Conservation (phyloP, 2,113 vertebrate genomes). For the Gavialis gangeticus region DNA sequence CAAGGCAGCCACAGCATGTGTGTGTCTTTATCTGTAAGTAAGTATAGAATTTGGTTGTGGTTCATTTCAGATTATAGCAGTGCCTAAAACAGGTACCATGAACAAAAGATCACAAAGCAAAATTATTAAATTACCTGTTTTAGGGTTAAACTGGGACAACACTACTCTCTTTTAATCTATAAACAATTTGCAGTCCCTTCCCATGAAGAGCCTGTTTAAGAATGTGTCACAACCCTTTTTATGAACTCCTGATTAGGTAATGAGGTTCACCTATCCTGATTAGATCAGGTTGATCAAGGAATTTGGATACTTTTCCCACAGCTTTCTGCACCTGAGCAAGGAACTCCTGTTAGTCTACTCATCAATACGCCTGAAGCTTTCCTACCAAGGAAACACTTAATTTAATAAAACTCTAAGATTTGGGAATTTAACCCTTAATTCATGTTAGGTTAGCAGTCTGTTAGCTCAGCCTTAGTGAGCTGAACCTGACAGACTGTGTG, state of each 20-base stretch:
- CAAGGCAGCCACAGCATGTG: not conserved
- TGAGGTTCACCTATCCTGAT: slow-evolving; percentile 27
- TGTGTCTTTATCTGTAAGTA: not conserved
- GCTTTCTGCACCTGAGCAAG: not conserved
- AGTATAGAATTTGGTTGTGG: not conserved
- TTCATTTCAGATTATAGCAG: not conserved
- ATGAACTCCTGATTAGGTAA: not conserved
- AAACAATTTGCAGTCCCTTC: not conserved
- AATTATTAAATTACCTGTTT: fast-evolving
- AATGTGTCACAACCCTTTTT: not conserved
- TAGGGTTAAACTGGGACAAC: not conserved
- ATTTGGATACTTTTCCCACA: not conserved
- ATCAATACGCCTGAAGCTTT: not conserved
- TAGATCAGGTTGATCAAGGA: slow-evolving; percentile 38
- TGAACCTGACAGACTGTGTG: fast-evolving
- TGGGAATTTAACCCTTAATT: not conserved
- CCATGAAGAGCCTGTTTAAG: not conserved
- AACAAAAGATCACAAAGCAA: not conserved
- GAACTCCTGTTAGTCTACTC: slow-evolving; percentile 18
- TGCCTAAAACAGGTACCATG: not conserved
- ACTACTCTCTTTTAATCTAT: not conserved
- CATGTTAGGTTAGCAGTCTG: not conserved
- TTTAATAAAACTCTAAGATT: not conserved
- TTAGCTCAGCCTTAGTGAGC: not conserved
- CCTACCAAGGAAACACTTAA: not conserved